These are phyloP conservation scores for Pungitius pungitius DNA, from an alignment of 2,113 vertebrate species.

Conservation along the genomic window DNA sequence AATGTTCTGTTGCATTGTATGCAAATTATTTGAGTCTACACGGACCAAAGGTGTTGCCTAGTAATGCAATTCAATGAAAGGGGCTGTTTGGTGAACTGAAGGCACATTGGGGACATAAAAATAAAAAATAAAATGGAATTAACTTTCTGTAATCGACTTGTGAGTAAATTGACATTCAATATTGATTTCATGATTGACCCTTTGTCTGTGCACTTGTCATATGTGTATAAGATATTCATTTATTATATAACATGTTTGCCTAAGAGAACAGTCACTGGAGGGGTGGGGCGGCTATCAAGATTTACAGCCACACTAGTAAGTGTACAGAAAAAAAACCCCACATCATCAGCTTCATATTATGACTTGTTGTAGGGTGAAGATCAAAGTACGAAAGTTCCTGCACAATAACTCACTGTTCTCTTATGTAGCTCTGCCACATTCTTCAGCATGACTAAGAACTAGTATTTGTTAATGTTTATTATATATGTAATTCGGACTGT, in stretches of 20 bases:
- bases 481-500: background rate
- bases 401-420: background rate
- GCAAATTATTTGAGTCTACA: background rate
- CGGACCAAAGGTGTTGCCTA: background rate
- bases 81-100: background rate
- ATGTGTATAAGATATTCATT: background rate
- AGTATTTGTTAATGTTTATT: too few species aligned
- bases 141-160: too few species aligned
- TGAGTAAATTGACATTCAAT: too few species aligned
- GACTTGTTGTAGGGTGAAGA: background rate
- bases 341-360: background rate
- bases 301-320: background rate
- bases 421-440: background rate
- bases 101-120: background rate
- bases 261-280: background rate
- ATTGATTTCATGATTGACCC: too few species aligned
- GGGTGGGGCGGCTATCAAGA: background rate
- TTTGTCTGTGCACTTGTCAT: background rate
- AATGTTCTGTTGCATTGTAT: background rate
- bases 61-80: background rate
- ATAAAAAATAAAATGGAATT: too few species aligned
- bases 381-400: slow-evolving; percentile 22
- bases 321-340: background rate
- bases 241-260: background rate
- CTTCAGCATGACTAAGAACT: background rate